Conservation (phyloP, 2,888 invertebrate species). For the Melanchra persicariae region DNA sequence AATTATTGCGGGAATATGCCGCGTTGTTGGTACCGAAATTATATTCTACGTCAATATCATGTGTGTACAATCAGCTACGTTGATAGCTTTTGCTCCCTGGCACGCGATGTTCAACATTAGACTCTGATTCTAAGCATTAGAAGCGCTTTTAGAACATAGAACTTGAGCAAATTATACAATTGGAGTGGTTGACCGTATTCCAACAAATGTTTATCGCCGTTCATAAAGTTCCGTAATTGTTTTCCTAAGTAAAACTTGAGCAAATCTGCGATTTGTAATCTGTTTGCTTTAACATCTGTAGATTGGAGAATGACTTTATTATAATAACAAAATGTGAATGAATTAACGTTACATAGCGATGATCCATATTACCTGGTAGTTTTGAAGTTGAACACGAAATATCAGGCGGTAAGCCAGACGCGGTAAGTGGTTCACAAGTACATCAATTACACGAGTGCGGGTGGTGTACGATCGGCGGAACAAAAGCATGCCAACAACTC, state of each 20-base stretch:
- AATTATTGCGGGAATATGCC: conserved; percentile 83
- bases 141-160: conserved; percentile 34
- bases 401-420: conserved; percentile 58
- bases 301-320: conserved; percentile 34
- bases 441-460: conserved; percentile 75
- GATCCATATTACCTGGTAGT: conserved; percentile 4
- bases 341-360: conserved; percentile 13
- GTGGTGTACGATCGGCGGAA: conserved; percentile 68
- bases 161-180: conserved; percentile 48
- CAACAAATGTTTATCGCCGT: conserved; percentile 57
- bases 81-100: conserved; percentile 37
- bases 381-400: conserved; percentile 30
- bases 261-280: conserved; percentile 38
- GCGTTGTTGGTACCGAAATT: conserved; percentile 73
- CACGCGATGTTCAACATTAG: conserved; percentile 20
- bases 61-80: conserved; percentile 51
- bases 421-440: conserved; percentile 74
- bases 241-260: conserved; percentile 40
- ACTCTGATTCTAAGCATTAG: conserved; percentile 31
- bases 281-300: conserved; percentile 32
- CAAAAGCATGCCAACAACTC: conserved; percentile 74
- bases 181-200: conserved; percentile 53
- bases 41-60: conserved; percentile 71
- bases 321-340: conserved; percentile 27
- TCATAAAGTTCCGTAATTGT: conserved; percentile 56